Conservation (phyloP, 2,113 vertebrate genomes). For the Chaetura pelagica region DNA sequence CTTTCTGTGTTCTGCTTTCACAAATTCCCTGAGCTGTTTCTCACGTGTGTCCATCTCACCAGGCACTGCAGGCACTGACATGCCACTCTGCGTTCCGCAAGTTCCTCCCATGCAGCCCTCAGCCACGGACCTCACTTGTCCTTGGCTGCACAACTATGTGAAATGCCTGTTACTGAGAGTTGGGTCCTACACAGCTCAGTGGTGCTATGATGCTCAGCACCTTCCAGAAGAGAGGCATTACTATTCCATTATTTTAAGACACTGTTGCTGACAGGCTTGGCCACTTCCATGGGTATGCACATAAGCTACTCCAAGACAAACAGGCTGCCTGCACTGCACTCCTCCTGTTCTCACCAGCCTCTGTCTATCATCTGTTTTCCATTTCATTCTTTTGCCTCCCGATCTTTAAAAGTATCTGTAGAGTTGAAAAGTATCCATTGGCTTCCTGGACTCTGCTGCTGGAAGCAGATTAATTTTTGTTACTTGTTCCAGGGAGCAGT, state of each 20-base stretch:
- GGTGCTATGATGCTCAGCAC: background rate
- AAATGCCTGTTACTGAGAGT: background rate
- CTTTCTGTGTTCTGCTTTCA: background rate
- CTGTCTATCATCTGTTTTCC: slow-evolving; percentile 61
- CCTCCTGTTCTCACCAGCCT: slow-evolving; percentile 4
- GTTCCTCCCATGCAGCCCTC: background rate
- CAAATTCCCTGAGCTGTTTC: background rate
- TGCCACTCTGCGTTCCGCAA: background rate
- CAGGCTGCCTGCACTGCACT: slow-evolving; percentile 2
- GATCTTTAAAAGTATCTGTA: slow-evolving; percentile 31
- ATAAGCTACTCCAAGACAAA: background rate
- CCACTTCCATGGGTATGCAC: background rate
- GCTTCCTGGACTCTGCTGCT: slow-evolving; percentile 29
- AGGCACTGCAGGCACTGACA: background rate
- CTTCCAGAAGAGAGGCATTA: background rate
- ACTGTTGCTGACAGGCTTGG: background rate
- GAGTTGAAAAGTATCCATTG: slow-evolving; percentile 19
- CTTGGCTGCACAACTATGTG: background rate
- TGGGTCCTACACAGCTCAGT: background rate
- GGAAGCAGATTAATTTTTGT: background rate
- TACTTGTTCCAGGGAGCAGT: slow-evolving; percentile 46
- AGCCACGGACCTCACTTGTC: background rate
- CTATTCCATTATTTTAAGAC: background rate
- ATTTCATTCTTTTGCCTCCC: slow-evolving; percentile 49
- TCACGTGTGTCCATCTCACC: background rate